Percentiles rank a stretch among this genome's conserved stretches.
These are phyloP conservation scores for Hiodon tergisus DNA, from an alignment of 2,113 vertebrate species.

Conservation along the genomic window DNA sequence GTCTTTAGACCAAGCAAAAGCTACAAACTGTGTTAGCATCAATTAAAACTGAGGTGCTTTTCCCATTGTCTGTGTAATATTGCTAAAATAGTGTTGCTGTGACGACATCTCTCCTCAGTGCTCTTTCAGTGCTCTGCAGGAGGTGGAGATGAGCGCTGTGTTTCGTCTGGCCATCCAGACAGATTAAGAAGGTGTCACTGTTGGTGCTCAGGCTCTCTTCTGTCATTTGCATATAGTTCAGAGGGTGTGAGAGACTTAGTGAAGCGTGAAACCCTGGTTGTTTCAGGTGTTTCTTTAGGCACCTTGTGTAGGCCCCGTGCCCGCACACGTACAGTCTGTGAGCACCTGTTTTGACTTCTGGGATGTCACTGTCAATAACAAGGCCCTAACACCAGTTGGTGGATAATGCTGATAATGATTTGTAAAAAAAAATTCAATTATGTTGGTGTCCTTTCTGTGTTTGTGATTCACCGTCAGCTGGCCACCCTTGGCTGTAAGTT, in stretches of 20 bases:
- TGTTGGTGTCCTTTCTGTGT: no score
- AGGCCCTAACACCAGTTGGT: background rate
- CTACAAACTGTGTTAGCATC: no score
- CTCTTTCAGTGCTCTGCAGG: background rate
- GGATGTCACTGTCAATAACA: background rate
- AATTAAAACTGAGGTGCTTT: no score
- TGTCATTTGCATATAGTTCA: background rate
- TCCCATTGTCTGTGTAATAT: background rate
- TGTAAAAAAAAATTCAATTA: no score
- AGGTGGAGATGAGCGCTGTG: background rate
- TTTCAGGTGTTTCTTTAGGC: constrained; percentile 7
- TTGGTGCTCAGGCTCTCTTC: background rate
- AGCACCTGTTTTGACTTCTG: constrained; percentile 1
- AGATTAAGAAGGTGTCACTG: background rate
- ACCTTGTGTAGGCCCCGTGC: background rate
- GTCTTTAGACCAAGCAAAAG: no score
- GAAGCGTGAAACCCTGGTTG: background rate
- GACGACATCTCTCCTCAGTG: no score
- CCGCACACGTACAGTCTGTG: constrained; percentile 9
- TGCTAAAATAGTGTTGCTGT: no score
- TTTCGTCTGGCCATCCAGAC: constrained; percentile 2
- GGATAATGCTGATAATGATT: no score
- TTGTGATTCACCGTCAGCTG: no score
- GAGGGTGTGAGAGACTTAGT: background rate
- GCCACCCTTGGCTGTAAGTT: no score